A percentile compares a stretch with the other conserved stretches of the same genome.
Conservation (phyloP, 1,140 invertebrate genomes). For the Pygmarrhopalites habei region DNA sequence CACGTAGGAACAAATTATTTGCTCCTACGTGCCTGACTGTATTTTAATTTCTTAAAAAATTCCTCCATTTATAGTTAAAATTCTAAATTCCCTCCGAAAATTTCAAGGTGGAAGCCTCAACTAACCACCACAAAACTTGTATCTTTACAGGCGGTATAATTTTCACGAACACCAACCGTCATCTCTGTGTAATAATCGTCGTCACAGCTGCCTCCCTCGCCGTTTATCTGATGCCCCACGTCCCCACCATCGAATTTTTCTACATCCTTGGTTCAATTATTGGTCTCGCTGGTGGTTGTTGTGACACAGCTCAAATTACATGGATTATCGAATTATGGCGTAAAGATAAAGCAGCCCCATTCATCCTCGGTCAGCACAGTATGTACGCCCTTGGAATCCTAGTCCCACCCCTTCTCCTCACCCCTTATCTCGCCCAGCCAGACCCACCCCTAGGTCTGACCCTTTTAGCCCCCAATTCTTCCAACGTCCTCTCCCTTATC, state of each 20-base stretch:
- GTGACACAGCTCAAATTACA: slow-evolving; percentile 24
- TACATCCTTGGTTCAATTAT: background rate
- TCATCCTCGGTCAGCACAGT: too few species aligned
- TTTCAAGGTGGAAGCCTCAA: too few species aligned
- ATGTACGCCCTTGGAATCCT: too few species aligned
- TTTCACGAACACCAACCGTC: background rate
- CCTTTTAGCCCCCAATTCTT: slow-evolving; percentile 13
- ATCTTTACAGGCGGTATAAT: background rate
- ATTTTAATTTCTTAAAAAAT: too few species aligned
- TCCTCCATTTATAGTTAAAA: too few species aligned
- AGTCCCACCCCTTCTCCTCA: too few species aligned
- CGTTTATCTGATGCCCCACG: background rate
- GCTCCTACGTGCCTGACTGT: too few species aligned
- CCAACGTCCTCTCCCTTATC: background rate
- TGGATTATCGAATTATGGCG: slow-evolving; percentile 33
- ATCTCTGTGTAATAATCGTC: background rate
- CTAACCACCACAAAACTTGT: too few species aligned
- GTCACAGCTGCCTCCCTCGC: background rate
- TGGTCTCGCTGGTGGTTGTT: slow-evolving; percentile 4
- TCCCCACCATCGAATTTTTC: background rate
- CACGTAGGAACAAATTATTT: too few species aligned
- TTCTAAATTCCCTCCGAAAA: too few species aligned
- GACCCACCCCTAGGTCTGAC: slow-evolving; percentile 19
- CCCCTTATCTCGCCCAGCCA: too few species aligned
- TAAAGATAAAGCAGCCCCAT: background rate